Percentiles rank a stretch among this genome's conserved stretches.
Evolutionary conservation across 2,888 invertebrate genomes (phyloP).

Genomic region (Acleris holmiana): DNA sequence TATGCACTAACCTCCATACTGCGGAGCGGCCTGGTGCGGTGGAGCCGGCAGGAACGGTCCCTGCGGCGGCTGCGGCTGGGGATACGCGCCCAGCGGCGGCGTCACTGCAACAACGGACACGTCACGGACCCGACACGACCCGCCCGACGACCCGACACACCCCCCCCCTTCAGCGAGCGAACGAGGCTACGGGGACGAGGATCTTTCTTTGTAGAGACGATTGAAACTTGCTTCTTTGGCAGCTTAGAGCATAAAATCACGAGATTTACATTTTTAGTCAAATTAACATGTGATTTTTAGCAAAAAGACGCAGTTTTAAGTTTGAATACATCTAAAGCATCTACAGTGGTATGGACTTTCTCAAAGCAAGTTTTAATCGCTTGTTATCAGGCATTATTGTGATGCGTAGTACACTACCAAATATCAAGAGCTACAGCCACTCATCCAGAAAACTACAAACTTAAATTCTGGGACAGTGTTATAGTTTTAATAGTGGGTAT

Average conservation of each 20-base stretch:
- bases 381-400: slow-evolving; percentile 35
- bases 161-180: not conserved
- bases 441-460: not conserved
- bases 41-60: slow-evolving; percentile 87
- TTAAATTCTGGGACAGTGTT: not conserved
- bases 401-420: slow-evolving; percentile 23
- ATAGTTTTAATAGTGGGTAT: slow-evolving; percentile 1
- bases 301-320: not conserved
- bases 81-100: slow-evolving; percentile 83
- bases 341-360: not conserved
- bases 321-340: not conserved
- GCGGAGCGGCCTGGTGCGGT: slow-evolving; percentile 85
- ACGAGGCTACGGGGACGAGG: not conserved
- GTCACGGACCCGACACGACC: slow-evolving; percentile 46
- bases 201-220: slow-evolving; percentile 26
- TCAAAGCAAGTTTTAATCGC: slow-evolving; percentile 24
- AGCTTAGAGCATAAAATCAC: slow-evolving; percentile 1
- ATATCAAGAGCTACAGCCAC: not conserved
- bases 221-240: slow-evolving; percentile 24
- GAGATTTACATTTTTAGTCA: not conserved
- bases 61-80: slow-evolving; percentile 85
- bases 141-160: slow-evolving; percentile 32
- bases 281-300: not conserved
- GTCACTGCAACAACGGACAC: slow-evolving; percentile 77
- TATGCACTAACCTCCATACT: slow-evolving; percentile 71